Percentiles rank a stretch among this genome's conserved stretches.
phyloP scores from a whole-genome alignment of 1,140 invertebrate species.

The Drosophila hydei region DNA sequence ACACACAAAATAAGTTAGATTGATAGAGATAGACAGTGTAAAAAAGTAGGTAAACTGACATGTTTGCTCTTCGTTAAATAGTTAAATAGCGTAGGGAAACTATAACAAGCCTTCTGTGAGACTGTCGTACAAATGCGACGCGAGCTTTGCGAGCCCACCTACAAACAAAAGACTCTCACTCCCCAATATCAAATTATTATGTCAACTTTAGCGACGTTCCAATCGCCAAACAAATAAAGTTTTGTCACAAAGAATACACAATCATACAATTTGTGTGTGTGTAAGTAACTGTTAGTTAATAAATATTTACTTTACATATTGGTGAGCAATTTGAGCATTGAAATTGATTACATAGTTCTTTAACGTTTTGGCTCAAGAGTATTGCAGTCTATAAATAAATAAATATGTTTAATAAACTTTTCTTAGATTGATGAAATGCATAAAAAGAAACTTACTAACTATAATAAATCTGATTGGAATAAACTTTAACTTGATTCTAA shows the following conservation, averaged over 20 bases:
- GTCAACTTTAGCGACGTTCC: conserved; percentile 43
- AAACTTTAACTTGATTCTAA: too few relatives aligned
- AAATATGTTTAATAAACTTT: not conserved
- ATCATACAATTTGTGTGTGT: too few relatives aligned
- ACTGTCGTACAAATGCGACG: conserved; percentile 39
- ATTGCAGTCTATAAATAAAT: not conserved
- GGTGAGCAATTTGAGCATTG: conserved; percentile 47
- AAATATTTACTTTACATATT: conserved; percentile 42
- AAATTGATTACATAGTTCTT: conserved; percentile 38
- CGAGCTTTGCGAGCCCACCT: conserved; percentile 26
- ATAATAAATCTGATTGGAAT: too few relatives aligned
- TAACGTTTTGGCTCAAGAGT: not conserved
- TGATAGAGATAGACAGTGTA: not conserved
- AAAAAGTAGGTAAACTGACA: conserved; percentile 34
- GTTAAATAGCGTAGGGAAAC: conserved; percentile 81
- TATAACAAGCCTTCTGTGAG: conserved; percentile 66
- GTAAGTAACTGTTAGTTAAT: not conserved
- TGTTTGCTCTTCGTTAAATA: conserved; percentile 57
- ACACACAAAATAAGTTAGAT: conserved; percentile 5
- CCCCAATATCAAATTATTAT: conserved; percentile 35
- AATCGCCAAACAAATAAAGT: conserved; percentile 43
- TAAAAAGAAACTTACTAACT: too few relatives aligned
- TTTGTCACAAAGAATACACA: conserved; percentile 21
- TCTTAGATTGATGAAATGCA: not conserved
- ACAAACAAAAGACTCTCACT: not conserved